Evolutionary conservation across 1,140 invertebrate species (phyloP).

Genomic region (Caenorhabditis latens): DNA sequence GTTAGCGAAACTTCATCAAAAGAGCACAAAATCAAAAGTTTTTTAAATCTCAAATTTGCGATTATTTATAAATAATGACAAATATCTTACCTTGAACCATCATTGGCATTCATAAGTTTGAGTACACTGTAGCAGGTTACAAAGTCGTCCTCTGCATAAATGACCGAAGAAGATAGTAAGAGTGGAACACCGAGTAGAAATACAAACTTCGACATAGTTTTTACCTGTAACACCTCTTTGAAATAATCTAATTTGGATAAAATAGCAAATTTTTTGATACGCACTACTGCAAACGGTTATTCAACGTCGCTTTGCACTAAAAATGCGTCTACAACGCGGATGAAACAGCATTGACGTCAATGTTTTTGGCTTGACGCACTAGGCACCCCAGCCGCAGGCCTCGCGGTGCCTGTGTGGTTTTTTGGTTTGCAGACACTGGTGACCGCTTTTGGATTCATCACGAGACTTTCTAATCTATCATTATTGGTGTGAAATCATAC

Average conservation of each 20-base stretch:
- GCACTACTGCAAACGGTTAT: too few species aligned
- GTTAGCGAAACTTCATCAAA: too few species aligned
- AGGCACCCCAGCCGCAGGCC: not conserved
- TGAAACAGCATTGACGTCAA: conserved; percentile 9
- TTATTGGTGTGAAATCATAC: not conserved
- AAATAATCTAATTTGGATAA: not conserved
- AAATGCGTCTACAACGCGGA: conserved; percentile 12
- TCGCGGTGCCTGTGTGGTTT: conserved; percentile 7
- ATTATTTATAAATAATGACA: too few species aligned
- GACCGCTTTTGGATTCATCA: not conserved
- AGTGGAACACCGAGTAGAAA: conserved; percentile 18
- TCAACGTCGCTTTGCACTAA: conserved; percentile 3
- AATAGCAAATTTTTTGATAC: too few species aligned
- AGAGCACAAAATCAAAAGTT: too few species aligned
- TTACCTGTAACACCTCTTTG: not conserved
- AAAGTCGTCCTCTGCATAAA: conserved; percentile 69
- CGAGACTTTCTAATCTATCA: conserved; percentile 11
- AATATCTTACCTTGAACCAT: conserved; percentile 61
- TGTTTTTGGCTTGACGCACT: not conserved
- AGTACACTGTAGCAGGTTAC: conserved; percentile 95
- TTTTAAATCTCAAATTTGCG: too few species aligned
- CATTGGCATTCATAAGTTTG: conserved; percentile 86
- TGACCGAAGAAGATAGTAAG: not conserved
- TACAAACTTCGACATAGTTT: not conserved
- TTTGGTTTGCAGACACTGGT: not conserved